phyloP scores from a whole-genome alignment of 2,113 vertebrate species.

The Columba livia region DNA sequence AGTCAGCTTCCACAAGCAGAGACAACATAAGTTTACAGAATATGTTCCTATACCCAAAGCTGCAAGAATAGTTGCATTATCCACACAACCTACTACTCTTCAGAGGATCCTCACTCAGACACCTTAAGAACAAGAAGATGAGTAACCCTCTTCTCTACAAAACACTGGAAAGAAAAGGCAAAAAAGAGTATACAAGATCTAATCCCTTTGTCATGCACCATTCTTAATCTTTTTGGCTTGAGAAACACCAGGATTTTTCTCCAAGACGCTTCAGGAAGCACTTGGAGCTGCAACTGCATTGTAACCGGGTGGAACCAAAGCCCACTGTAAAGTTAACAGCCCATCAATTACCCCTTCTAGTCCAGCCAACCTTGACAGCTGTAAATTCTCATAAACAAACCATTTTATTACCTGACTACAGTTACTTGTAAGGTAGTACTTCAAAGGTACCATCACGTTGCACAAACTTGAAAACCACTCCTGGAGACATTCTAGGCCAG shows the following conservation, averaged over 20 bases:
- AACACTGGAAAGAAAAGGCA: background rate
- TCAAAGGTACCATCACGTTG: background rate
- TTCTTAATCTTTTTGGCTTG: background rate
- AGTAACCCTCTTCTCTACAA: background rate
- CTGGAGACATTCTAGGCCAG: background rate
- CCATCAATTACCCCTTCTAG: slow-evolving; percentile 7
- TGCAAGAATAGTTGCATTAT: background rate
- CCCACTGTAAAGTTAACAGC: background rate
- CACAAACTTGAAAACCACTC: background rate
- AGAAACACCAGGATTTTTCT: background rate
- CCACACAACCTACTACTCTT: background rate
- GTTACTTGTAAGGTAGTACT: background rate
- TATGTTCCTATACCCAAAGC: background rate
- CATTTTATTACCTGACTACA: slow-evolving; percentile 1
- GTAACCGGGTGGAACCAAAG: background rate
- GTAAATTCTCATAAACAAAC: slow-evolving; percentile 42
- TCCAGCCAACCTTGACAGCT: background rate
- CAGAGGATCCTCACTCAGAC: background rate
- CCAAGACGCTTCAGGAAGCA: background rate
- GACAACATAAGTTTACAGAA: background rate
- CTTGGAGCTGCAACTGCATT: background rate
- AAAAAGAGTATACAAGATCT: background rate
- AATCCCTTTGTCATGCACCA: background rate
- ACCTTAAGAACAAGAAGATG: background rate
- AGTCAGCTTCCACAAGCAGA: background rate